Evolutionary conservation across 2,797 vertebrate species (phyloP).

Genomic region (Hyperoplus lanceolatus): DNA sequence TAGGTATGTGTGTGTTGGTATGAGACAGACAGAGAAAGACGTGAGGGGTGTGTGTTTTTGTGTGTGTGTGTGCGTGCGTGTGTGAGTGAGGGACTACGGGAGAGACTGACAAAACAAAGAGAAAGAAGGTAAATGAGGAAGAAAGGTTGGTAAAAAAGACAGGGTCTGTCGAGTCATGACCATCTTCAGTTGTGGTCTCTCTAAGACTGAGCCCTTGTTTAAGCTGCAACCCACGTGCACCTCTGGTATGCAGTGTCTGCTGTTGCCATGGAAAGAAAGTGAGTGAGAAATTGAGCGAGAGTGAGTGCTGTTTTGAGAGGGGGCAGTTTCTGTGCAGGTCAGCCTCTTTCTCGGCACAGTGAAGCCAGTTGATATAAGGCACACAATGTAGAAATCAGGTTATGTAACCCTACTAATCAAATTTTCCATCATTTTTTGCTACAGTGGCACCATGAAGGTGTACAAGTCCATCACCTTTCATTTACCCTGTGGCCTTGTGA

Average conservation of each 20-base stretch:
- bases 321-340: constrained; percentile 70
- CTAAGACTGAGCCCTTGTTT: constrained; percentile 81
- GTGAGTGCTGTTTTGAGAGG: constrained; percentile 55
- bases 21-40: constrained; percentile 20
- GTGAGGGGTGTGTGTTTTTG: constrained; percentile 25
- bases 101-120: constrained; percentile 47
- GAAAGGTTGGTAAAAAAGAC: constrained; percentile 2
- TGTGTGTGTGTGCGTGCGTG: constrained; percentile 28
- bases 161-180: constrained; percentile 27
- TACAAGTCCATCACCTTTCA: constrained; percentile 28
- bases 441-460: constrained; percentile 17
- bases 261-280: constrained; percentile 83
- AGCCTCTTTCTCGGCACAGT: constrained; percentile 48
- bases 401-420: constrained; percentile 30
- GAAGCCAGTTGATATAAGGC: constrained; percentile 48
- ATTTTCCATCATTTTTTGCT: constrained; percentile 33
- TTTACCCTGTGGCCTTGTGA: constrained; percentile 32
- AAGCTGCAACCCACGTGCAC: constrained; percentile 83
- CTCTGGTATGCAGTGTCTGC: constrained; percentile 84
- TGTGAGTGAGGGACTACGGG: neutral
- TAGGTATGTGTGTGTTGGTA: constrained; percentile 43
- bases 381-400: constrained; percentile 44
- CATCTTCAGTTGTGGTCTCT: constrained; percentile 64
- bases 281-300: constrained; percentile 73
- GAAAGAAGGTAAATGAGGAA: constrained; percentile 41